Conservation (phyloP, 2,113 vertebrate species). For the Chamaea fasciata region DNA sequence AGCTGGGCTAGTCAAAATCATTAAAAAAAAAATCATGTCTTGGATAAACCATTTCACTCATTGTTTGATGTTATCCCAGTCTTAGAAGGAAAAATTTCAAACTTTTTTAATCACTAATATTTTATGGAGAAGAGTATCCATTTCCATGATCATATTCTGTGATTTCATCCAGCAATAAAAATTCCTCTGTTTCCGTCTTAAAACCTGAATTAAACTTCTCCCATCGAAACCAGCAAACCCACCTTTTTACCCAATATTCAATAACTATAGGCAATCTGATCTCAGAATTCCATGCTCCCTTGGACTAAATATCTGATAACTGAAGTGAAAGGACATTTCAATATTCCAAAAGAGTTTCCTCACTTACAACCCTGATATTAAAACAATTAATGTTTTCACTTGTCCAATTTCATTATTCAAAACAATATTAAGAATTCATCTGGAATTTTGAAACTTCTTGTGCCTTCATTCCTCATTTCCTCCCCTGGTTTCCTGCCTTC, state of each 20-base stretch:
- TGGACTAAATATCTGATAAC: background rate
- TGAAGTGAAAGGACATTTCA: background rate
- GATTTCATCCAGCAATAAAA: background rate
- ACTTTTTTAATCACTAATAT: background rate
- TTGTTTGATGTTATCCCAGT: background rate
- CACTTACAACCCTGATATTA: background rate
- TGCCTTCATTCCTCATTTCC: background rate
- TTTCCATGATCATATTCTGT: background rate
- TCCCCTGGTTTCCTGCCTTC: background rate
- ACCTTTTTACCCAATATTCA: background rate
- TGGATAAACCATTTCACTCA: background rate
- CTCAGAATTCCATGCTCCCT: background rate
- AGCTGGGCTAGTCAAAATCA: background rate
- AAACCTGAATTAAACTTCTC: background rate
- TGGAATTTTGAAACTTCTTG: background rate
- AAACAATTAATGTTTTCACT: rapidly evolving
- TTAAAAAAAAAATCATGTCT: background rate
- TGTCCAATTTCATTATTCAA: background rate
- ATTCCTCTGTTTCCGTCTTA: background rate
- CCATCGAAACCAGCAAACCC: background rate
- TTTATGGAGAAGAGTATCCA: background rate
- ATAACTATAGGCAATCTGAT: background rate
- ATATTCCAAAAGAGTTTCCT: background rate
- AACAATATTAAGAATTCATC: background rate
- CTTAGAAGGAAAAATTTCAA: background rate